Evolutionary conservation across 2,797 vertebrate genomes (phyloP).

Genomic region (Eurystomus glaucurus): DNA sequence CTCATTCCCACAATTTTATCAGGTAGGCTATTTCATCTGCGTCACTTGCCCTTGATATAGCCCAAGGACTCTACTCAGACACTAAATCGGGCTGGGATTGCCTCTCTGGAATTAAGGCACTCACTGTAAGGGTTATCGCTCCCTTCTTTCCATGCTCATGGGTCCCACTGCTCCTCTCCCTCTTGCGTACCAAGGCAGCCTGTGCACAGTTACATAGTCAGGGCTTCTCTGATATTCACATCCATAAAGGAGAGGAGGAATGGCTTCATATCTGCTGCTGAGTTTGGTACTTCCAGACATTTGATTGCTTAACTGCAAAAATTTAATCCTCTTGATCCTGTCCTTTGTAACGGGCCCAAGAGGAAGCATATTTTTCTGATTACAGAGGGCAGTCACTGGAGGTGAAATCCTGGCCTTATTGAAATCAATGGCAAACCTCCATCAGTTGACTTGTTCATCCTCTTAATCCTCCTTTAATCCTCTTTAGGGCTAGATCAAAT

Average conservation of each 20-base stretch:
- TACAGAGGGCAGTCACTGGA: background rate
- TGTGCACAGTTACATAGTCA: background rate
- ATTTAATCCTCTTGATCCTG: slow-evolving; percentile 13
- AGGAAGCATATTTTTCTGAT: background rate
- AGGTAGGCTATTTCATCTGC: background rate
- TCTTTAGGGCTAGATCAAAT: slow-evolving; percentile 12
- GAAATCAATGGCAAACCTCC: slow-evolving; percentile 33
- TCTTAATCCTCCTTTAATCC: slow-evolving; percentile 50
- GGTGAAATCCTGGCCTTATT: slow-evolving; percentile 7
- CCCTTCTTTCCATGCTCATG: background rate
- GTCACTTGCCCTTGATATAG: background rate
- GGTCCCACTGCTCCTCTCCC: background rate
- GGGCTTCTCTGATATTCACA: background rate
- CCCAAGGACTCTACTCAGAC: background rate
- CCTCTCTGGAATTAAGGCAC: fast-evolving
- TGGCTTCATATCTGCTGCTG: background rate
- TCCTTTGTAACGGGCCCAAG: background rate
- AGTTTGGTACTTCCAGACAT: background rate
- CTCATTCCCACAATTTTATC: background rate
- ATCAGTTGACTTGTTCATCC: slow-evolving; percentile 24
- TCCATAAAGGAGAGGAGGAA: background rate
- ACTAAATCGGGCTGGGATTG: background rate
- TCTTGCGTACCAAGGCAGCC: background rate
- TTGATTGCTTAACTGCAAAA: background rate
- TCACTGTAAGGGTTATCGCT: background rate